phyloP scores from a whole-genome alignment of 2,797 vertebrate species.

The Halcyon smyrnensis region DNA sequence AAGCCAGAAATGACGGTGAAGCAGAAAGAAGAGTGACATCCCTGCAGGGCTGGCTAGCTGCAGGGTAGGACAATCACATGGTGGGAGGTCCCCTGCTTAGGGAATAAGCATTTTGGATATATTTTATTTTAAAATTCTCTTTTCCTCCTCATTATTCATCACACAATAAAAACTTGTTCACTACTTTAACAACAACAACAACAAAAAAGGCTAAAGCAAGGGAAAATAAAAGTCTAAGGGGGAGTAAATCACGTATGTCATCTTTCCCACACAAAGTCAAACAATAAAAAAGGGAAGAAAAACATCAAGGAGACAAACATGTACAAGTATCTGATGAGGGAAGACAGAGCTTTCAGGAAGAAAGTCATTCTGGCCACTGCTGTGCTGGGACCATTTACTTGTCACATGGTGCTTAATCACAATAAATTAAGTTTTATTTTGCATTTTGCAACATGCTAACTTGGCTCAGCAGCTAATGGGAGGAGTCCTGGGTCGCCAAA shows the following conservation, averaged over 20 bases:
- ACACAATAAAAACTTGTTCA: not conserved
- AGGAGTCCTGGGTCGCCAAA: slow-evolving; percentile 41
- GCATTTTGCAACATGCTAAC: slow-evolving; percentile 36
- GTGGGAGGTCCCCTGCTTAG: not conserved
- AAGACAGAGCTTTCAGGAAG: not conserved
- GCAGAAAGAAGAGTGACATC: not conserved
- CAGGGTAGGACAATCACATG: too few relatives aligned
- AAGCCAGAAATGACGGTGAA: not conserved
- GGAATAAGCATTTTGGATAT: not conserved
- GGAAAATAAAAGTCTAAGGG: not conserved
- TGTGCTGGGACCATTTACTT: slow-evolving; percentile 31
- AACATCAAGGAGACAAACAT: not conserved
- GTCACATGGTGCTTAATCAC: slow-evolving; percentile 56
- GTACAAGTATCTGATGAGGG: not conserved
- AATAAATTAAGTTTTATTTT: slow-evolving; percentile 66
- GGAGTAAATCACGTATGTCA: not conserved
- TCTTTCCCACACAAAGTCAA: not conserved
- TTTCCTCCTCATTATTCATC: not conserved
- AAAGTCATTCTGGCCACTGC: slow-evolving; percentile 11
- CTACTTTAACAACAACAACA: not conserved
- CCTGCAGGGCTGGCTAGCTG: not conserved
- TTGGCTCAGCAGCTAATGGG: slow-evolving; percentile 59
- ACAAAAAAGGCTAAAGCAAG: not conserved
- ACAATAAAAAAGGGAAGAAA: not conserved
- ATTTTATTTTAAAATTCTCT: not conserved